Base-by-base conservation (phyloP, 1,140 invertebrate genomes). In the Temnothorax nylanderi region DNA sequence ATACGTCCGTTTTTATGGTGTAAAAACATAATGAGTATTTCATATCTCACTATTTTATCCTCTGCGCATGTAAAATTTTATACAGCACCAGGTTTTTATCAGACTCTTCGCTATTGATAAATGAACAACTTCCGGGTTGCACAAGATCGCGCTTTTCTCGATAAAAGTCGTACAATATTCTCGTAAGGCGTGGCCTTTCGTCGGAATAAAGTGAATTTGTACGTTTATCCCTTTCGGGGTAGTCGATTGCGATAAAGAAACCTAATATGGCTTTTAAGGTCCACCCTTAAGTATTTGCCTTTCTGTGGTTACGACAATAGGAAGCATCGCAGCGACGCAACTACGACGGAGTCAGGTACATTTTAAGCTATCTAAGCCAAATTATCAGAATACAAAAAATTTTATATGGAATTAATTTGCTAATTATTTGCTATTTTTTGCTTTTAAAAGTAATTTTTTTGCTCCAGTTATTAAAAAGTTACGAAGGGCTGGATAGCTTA, bases 41-140 rank as follows among this genome's bases (percentile, higher is more conserved):
- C n/a, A 34, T 16, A 47, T 49, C n/a, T 44, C n/a, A n/a, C 41
- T 47, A 18, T 32, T 1, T 6, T 72, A 44, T 26, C 0, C 16
- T 71, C n/a, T 4, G 34, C 21, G 10, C n/a, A 3, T 64, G 34
- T 67, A 44, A 71, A 81, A 82, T 72, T 82, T 58, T 72, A 58
- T 21, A 18, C 4, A 62, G 34, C 21, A 6, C 4, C 16, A 26
- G 8, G 11, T 82, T 72, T 71, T 69, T 51, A n/a, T 72, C 60
- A 60, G 21, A 32, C 21, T 54, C 16, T 54, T 74, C 21, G 21
- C 18, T 81, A 71, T 41, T 44, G 16, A 71, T 81, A 54, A 51
- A 32, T 41, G 7, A 56, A 54, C 7, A 56, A 54, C 7, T 65
- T 49, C 6, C 8, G 11, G 6, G 13, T 44, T 81, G 34, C 21